Evolutionary conservation across 2,888 invertebrate species (phyloP), one percentile per base, ranked within the genome.

Genomic region (Pristionchus fissidentatus): DNA sequence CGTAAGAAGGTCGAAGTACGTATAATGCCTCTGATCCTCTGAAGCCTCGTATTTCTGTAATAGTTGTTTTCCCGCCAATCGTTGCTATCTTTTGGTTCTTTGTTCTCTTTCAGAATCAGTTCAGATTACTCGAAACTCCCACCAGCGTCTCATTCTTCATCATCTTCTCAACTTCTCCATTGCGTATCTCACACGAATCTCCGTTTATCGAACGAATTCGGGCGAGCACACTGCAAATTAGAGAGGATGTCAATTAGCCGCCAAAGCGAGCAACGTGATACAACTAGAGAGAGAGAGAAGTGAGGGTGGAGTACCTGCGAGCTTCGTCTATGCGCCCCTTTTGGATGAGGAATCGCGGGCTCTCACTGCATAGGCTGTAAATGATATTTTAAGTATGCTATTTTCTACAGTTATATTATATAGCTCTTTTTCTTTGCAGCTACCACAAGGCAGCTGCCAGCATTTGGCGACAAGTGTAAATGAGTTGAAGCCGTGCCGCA

Each of bases 271-370:
- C 10, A 66, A 62, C 35, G 62, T 22, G 35, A 22, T 38, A n/a
- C 10, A 38, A 2, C 38, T 22, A 66, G 38, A 66, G 8, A 66
- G 66, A 5, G 22, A 22, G 8, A 55, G 55, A 15, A 55, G n/a
- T 13, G n/a, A 41, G 70, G 41, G 70, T 41, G 41, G 70, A 7
- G 41, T 70, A 41, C 70, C 70, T 70, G 32, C 83, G 85, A 13
- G 90, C 90, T 60, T 91, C 90, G 29, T 85, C 87, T 10, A 90
- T 83, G 52, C 85, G 85, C 19, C 91, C 89, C 73, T 86, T 86
- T 62, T 89, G 90, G 26, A 90, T 83, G 57, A 88, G 75, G 82
- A 85, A 90, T 13, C 88, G 86, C 5, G 90, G 89, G 35, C 83
- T 83, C 73, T 89, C 89, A 52, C 70, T 41, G 26, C 38, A 70